Evolutionary conservation across 2,113 vertebrate genomes (phyloP).

Genomic region (Gallinago undulata): DNA sequence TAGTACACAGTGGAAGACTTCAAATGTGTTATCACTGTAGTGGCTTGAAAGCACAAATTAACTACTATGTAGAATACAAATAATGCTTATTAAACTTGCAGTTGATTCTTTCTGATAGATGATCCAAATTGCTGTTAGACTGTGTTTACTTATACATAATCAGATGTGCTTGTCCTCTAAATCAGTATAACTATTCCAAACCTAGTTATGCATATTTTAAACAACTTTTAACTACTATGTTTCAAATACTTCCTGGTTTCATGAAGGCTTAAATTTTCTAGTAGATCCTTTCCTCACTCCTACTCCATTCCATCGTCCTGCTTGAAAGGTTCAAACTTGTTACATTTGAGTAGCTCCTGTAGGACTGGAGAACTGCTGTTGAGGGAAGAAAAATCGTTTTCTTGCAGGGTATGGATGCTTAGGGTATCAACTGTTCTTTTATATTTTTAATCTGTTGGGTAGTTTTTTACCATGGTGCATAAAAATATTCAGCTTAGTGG

Average conservation of each 20-base stretch:
- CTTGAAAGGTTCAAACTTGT: not conserved
- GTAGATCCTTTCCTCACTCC: not conserved
- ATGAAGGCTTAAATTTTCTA: conserved; percentile 17
- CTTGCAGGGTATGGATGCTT: not conserved
- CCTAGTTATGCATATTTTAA: conserved; percentile 60
- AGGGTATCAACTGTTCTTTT: not conserved
- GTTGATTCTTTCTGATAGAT: conserved; percentile 61
- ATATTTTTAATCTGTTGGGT: not conserved
- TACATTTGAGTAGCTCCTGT: not conserved
- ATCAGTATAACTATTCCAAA: conserved; percentile 43
- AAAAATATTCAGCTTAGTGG: not conserved
- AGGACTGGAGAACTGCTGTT: not conserved
- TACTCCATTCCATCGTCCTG: not conserved
- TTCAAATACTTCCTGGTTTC: conserved; percentile 45
- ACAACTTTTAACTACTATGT: conserved; percentile 29
- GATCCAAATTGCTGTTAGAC: conserved; percentile 62
- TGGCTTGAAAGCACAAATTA: conserved; percentile 55
- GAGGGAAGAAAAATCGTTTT: not conserved
- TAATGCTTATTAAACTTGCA: conserved; percentile 67
- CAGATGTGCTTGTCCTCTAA: conserved; percentile 54
- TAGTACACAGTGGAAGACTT: conserved; percentile 50
- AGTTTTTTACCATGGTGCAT: not conserved
- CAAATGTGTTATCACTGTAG: conserved; percentile 46
- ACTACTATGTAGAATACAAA: conserved; percentile 59
- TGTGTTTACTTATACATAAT: conserved; percentile 59